A percentile compares a stretch with the other conserved stretches of the same genome.
Evolutionary conservation across 2,888 invertebrate species (phyloP).

Genomic region (Sarcophaga carnaria): DNA sequence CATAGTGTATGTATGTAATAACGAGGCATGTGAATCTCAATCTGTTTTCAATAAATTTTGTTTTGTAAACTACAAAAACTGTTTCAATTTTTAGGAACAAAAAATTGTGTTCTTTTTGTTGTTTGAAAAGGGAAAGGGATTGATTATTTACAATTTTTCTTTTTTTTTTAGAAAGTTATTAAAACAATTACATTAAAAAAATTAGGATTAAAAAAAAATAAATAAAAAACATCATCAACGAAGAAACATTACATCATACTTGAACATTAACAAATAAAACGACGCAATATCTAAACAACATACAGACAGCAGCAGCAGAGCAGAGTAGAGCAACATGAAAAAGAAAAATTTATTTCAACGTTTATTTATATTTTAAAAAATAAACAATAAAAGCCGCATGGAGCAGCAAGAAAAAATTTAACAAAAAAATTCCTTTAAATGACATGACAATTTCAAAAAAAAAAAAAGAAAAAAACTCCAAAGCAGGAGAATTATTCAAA

Average conservation of each 20-base stretch:
- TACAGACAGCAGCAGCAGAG: too few species aligned
- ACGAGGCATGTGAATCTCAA: too few species aligned
- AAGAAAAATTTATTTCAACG: too few species aligned
- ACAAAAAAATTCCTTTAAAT: constrained; percentile 1
- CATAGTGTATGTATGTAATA: too few species aligned
- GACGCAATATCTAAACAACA: constrained; percentile 1
- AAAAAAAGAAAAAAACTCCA: constrained; percentile 7
- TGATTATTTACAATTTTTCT: neutral
- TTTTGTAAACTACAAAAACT: too few species aligned
- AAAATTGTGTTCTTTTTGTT: neutral
- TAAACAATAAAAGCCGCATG: constrained; percentile 19
- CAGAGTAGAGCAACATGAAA: too few species aligned
- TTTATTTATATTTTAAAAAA: neutral
- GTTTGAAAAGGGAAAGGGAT: constrained; percentile 29
- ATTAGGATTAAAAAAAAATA: too few species aligned
- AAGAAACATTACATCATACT: constrained; percentile 7
- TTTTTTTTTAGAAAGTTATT: constrained; percentile 37
- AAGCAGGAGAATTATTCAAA: neutral
- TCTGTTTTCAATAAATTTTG: too few species aligned
- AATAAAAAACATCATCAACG: too few species aligned
- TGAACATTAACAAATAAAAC: constrained; percentile 9
- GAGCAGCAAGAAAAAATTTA: neutral
- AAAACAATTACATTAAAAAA: neutral
- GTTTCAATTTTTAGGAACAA: neutral
- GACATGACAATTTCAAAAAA: constrained; percentile 22